A percentile compares a stretch with the other conserved stretches of the same genome.
These are phyloP conservation scores for Ceraclea dissimilis DNA, from an alignment of 2,888 invertebrate species.

Conservation along the genomic window DNA sequence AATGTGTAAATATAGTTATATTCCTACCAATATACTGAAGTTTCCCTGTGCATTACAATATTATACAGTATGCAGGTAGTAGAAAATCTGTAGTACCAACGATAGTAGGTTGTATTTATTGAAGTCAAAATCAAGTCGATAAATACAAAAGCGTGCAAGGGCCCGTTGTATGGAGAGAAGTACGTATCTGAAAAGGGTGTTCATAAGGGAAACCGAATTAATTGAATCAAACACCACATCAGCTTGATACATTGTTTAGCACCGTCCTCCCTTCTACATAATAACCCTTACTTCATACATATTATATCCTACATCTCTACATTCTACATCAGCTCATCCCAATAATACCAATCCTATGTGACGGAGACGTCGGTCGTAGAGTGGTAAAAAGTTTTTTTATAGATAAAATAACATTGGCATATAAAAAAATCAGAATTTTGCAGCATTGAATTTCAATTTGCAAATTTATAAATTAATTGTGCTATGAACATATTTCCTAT, in stretches of 20 bases:
- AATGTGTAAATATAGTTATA: too few species aligned
- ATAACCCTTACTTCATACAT: not conserved
- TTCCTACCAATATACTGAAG: too few species aligned
- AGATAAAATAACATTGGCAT: not conserved
- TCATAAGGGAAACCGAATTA: conserved; percentile 26
- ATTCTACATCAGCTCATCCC: conserved; percentile 5
- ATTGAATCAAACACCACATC: conserved; percentile 26
- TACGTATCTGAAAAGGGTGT: conserved; percentile 7
- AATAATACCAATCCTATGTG: conserved; percentile 4
- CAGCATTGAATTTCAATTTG: not conserved
- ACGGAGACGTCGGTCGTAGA: not conserved
- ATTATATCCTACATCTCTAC: conserved; percentile 1
- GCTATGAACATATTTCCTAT: too few species aligned
- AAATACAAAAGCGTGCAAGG: not conserved
- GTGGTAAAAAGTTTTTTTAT: not conserved
- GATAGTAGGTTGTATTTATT: not conserved
- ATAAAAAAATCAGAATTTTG: not conserved
- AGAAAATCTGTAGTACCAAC: too few species aligned
- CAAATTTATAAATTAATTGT: too few species aligned
- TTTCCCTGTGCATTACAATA: too few species aligned
- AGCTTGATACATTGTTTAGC: conserved; percentile 25
- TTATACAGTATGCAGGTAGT: too few species aligned
- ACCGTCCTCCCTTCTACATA: conserved; percentile 11
- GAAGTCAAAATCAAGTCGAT: conserved; percentile 1
- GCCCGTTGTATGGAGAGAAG: not conserved